Percentiles rank a stretch among this genome's conserved stretches.
These are phyloP conservation scores for Hydrolagus colliei DNA, from an alignment of 2,797 vertebrate genomes.

Conservation along the genomic window DNA sequence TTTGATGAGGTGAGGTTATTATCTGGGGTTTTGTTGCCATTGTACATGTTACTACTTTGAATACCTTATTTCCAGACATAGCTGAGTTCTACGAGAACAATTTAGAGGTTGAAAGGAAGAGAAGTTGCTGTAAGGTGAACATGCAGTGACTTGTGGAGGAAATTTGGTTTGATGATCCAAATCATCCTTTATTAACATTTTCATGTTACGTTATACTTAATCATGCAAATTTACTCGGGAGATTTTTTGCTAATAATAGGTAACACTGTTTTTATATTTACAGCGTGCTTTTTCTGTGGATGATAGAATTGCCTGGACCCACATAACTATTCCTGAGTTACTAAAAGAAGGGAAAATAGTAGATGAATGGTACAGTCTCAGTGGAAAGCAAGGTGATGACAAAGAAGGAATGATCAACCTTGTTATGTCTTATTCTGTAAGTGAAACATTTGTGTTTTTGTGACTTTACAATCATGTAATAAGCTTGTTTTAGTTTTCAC, in stretches of 20 bases:
- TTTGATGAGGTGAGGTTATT: slow-evolving; percentile 81
- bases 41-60: background rate
- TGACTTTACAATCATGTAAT: background rate
- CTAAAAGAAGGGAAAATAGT: slow-evolving; percentile 79
- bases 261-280: slow-evolving; percentile 7
- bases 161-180: too few species aligned
- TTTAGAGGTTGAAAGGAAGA: too few species aligned
- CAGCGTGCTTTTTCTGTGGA: slow-evolving; percentile 97
- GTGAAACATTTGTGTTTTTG: slow-evolving; percentile 37
- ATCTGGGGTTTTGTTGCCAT: background rate
- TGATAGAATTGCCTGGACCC: slow-evolving; percentile 94
- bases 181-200: too few species aligned
- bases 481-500: background rate
- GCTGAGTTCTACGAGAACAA: too few species aligned
- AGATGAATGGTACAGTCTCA: slow-evolving; percentile 91
- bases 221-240: too few species aligned
- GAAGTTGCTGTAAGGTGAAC: too few species aligned
- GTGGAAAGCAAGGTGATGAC: slow-evolving; percentile 89
- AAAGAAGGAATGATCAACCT: slow-evolving; percentile 99
- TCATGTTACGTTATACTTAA: too few species aligned
- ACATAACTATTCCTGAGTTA: slow-evolving; percentile 81
- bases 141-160: too few species aligned
- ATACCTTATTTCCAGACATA: background rate
- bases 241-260: too few species aligned
- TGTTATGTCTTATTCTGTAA: slow-evolving; percentile 88